phyloP scores from a whole-genome alignment of 2,888 invertebrate species.

The Cancer borealis region DNA sequence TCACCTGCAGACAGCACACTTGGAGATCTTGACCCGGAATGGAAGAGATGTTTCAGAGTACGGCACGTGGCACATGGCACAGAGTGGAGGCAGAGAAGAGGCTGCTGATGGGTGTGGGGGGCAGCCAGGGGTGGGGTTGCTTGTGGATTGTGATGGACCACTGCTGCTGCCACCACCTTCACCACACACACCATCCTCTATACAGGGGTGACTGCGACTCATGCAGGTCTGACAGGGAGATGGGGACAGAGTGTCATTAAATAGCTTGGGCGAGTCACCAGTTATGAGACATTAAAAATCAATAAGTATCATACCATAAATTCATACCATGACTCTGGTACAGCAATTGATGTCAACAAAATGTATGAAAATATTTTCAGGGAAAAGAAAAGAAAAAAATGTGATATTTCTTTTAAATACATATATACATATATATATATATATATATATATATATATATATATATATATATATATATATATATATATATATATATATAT shows the following conservation, averaged over 20 bases:
- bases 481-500: too few species aligned
- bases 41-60: constrained; percentile 88
- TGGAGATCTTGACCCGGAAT: constrained; percentile 86
- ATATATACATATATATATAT: too few species aligned
- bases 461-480: too few species aligned
- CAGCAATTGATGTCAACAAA: background rate
- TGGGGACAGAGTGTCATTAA: background rate
- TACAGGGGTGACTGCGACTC: constrained; percentile 73
- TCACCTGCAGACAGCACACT: constrained; percentile 87
- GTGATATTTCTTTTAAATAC: background rate
- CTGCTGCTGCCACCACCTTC: constrained; percentile 46
- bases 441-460: too few species aligned
- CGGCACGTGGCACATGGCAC: constrained; percentile 89
- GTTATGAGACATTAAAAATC: background rate
- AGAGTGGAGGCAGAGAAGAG: constrained; percentile 78
- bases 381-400: background rate
- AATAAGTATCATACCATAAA: background rate
- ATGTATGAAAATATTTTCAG: background rate
- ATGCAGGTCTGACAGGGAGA: constrained; percentile 58
- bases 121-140: constrained; percentile 39
- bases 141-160: background rate
- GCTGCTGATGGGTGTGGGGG: constrained; percentile 25
- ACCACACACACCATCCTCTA: constrained; percentile 63
- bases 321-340: background rate
- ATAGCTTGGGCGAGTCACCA: background rate